Conservation (phyloP, 2,113 vertebrate species). For the Callipepla californica region DNA sequence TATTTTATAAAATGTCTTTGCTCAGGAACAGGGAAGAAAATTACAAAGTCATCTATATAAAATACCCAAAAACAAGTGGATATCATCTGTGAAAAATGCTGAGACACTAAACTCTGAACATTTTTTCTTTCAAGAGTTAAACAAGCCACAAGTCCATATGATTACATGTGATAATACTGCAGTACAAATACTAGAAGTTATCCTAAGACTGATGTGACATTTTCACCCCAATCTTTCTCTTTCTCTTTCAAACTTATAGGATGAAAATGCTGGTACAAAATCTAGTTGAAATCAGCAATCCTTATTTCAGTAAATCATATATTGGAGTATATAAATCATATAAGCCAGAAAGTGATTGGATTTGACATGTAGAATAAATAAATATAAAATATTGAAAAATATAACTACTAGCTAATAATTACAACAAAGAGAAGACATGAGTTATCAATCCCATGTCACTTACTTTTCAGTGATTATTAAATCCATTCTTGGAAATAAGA, state of each 20-base stretch:
- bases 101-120: not conserved
- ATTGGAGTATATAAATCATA: not conserved
- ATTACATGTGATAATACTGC: not conserved
- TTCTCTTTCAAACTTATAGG: not conserved
- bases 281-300: not conserved
- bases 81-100: not conserved
- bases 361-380: not conserved
- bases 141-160: not conserved
- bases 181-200: not conserved
- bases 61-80: not conserved
- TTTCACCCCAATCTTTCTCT: not conserved
- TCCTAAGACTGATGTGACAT: not conserved
- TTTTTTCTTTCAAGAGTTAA: not conserved
- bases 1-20: not conserved
- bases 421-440: not conserved
- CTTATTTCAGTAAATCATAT: not conserved
- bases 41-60: not conserved
- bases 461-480: slow-evolving; percentile 7
- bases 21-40: not conserved
- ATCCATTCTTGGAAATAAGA: slow-evolving; percentile 6
- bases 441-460: not conserved
- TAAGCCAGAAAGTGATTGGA: not conserved
- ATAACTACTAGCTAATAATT: not conserved
- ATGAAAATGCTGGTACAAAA: not conserved
- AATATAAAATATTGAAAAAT: not conserved